These are phyloP conservation scores for Micronycteris hirsuta DNA, from an alignment of 2,113 vertebrate genomes.

Conservation along the genomic window DNA sequence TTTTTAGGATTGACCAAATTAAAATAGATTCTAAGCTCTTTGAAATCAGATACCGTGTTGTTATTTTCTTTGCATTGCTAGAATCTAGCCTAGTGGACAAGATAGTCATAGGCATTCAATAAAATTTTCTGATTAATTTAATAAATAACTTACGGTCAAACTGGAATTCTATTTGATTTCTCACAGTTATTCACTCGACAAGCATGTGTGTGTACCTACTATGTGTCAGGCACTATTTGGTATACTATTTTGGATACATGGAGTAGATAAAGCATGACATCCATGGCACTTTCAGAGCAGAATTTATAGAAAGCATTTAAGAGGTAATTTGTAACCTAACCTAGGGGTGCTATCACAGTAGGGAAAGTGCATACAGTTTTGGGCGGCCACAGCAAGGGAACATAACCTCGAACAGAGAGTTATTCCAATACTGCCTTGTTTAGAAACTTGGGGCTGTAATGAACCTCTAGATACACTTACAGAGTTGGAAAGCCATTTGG, in stretches of 20 bases:
- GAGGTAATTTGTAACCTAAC: not conserved
- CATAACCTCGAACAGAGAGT: not conserved
- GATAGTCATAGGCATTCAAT: not conserved
- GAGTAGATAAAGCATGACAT: not conserved
- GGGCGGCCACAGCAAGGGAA: fast-evolving
- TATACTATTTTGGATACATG: too few relatives aligned
- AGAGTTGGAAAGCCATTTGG: not conserved
- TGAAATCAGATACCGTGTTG: not conserved
- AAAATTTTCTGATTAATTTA: not conserved
- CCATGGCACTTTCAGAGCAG: not conserved
- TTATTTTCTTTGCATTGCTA: not conserved
- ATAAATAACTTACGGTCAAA: not conserved
- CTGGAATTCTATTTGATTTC: not conserved
- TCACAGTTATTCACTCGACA: not conserved
- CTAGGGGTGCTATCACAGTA: not conserved
- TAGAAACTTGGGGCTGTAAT: not conserved
- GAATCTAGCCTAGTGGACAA: not conserved
- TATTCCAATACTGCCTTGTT: not conserved
- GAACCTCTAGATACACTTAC: not conserved
- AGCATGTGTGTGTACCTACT: not conserved
- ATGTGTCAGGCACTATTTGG: not conserved
- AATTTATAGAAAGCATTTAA: not conserved
- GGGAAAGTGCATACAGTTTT: not conserved
- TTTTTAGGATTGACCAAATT: not conserved
- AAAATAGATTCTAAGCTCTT: not conserved